Conservation (phyloP, 2,888 invertebrate species). For the Ophonus ardosiacus region DNA sequence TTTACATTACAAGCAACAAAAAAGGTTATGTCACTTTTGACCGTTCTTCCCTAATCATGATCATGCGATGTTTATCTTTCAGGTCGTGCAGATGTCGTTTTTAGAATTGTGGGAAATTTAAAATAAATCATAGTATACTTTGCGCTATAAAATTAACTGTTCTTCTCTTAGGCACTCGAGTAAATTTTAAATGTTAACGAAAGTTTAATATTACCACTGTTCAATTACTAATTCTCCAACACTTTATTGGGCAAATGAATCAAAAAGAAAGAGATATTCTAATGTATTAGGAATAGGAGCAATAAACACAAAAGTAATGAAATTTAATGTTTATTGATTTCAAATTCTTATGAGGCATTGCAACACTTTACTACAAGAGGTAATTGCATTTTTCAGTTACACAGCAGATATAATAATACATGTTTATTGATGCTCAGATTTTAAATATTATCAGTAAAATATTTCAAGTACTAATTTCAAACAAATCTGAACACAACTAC, state of each 20-base stretch:
- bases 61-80: neutral
- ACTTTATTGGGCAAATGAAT: neutral
- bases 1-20: slow-evolving; percentile 45
- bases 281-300: neutral
- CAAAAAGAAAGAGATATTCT: neutral
- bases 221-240: too few species aligned
- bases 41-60: neutral
- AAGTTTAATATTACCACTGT: too few species aligned
- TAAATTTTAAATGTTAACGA: too few species aligned
- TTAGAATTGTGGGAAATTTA: slow-evolving; percentile 15
- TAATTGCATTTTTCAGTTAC: slow-evolving; percentile 58
- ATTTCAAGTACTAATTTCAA: slow-evolving; percentile 17
- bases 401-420: slow-evolving; percentile 60
- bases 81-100: neutral
- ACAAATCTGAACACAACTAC: slow-evolving; percentile 51
- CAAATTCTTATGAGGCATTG: slow-evolving; percentile 72
- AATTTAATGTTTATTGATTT: slow-evolving; percentile 73
- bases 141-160: too few species aligned
- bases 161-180: too few species aligned
- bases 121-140: neutral
- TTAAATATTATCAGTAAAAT: slow-evolving; percentile 24
- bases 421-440: slow-evolving; percentile 41
- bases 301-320: slow-evolving; percentile 45
- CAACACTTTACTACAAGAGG: slow-evolving; percentile 58
- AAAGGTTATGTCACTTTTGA: slow-evolving; percentile 47